Evolutionary conservation across 2,113 vertebrate genomes (phyloP).

Genomic region (Zapus hudsonius): DNA sequence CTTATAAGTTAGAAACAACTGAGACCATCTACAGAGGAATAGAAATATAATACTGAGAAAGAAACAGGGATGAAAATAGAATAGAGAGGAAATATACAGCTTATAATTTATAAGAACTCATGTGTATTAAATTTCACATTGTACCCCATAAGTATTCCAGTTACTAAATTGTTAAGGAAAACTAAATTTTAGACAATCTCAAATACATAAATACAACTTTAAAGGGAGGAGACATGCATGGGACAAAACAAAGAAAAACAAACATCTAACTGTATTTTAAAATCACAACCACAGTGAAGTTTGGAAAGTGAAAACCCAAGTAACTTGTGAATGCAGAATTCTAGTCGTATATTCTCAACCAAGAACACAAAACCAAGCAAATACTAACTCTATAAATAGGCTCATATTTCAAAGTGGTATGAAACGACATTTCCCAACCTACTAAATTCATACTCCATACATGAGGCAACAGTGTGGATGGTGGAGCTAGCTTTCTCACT

Average conservation of each 20-base stretch:
- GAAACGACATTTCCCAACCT: constrained; percentile 3
- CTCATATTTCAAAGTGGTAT: not conserved
- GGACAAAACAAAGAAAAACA: not conserved
- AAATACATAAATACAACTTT: constrained; percentile 31
- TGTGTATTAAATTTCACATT: not conserved
- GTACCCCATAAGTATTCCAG: not conserved
- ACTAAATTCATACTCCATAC: not conserved
- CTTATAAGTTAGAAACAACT: not conserved
- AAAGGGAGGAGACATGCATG: not conserved
- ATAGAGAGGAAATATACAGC: not conserved
- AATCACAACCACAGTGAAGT: not conserved
- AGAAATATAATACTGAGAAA: not conserved
- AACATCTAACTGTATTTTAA: not conserved
- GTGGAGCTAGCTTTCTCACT: not conserved
- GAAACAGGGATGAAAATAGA: not conserved
- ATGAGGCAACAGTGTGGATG: not conserved
- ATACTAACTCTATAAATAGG: not conserved
- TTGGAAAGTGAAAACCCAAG: not conserved
- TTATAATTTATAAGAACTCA: not conserved
- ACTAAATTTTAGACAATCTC: not conserved
- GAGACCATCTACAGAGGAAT: not conserved
- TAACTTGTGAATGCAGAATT: constrained; percentile 1
- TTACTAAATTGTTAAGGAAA: not conserved
- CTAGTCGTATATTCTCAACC: not conserved
- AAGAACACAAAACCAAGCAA: not conserved